phyloP scores from a whole-genome alignment of 1,140 invertebrate genomes.

The Babylonia areolata region DNA sequence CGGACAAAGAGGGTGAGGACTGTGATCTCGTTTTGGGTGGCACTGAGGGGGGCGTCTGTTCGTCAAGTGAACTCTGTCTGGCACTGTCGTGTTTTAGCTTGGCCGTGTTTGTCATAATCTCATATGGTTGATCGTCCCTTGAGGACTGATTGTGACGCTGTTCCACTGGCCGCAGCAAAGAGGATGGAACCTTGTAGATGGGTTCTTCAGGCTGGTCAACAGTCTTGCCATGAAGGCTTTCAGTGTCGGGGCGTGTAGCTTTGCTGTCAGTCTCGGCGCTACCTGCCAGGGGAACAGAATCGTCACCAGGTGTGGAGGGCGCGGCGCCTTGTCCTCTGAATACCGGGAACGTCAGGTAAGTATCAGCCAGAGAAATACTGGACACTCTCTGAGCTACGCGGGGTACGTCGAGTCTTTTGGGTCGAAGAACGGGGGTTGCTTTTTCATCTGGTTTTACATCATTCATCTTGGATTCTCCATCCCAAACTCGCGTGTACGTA shows the following conservation, averaged over 20 bases:
- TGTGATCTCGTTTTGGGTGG: not conserved
- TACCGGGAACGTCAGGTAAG: not conserved
- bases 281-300: not conserved
- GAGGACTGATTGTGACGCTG: not conserved
- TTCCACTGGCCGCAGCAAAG: not conserved
- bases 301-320: not conserved
- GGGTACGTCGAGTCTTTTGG: not conserved
- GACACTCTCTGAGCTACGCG: not conserved
- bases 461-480: not conserved
- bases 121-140: not conserved
- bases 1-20: not conserved
- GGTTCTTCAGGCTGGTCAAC: not conserved
- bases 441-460: not conserved
- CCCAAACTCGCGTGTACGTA: constrained; percentile 20
- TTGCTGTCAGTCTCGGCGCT: not conserved
- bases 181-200: not conserved
- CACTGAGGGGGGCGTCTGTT: not conserved
- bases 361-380: constrained; percentile 23
- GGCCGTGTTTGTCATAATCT: not conserved
- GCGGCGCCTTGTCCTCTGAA: not conserved
- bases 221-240: not conserved
- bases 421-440: not conserved
- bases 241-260: not conserved
- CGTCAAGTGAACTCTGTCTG: not conserved
- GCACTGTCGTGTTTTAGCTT: not conserved